Conservation (phyloP, 2,797 vertebrate genomes). For the Gobionotothen gibberifrons region DNA sequence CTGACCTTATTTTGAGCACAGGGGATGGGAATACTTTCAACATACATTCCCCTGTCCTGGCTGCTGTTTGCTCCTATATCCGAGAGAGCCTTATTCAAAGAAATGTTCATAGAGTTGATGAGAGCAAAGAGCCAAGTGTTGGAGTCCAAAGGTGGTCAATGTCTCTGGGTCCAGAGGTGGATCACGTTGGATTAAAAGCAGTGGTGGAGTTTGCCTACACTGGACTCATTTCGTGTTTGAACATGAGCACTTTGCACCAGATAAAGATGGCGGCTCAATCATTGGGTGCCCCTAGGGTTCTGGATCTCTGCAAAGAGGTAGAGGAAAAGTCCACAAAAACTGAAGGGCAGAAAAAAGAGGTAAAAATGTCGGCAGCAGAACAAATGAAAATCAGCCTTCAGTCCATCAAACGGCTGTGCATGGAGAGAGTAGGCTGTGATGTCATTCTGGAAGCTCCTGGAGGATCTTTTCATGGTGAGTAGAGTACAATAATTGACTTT, state of each 20-base stretch:
- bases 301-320: conserved; percentile 62
- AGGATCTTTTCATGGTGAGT: conserved; percentile 74
- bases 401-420: conserved; percentile 73
- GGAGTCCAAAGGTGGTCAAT: conserved; percentile 29
- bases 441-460: conserved; percentile 73
- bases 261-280: conserved; percentile 69
- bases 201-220: conserved; percentile 84
- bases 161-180: conserved; percentile 56
- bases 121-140: not conserved
- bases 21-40: conserved; percentile 47
- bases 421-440: conserved; percentile 77
- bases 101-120: fast-evolving
- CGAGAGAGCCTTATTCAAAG: conserved; percentile 35
- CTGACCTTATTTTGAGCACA: conserved; percentile 77
- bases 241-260: conserved; percentile 31
- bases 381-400: conserved; percentile 69
- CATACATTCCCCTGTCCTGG: conserved; percentile 77
- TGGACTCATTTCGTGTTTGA: conserved; percentile 66
- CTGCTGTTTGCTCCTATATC: conserved; percentile 76
- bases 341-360: conserved; percentile 10
- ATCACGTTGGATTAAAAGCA: conserved; percentile 68
- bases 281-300: conserved; percentile 67
- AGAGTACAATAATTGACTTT: not conserved
- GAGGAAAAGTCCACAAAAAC: conserved; percentile 27
- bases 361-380: conserved; percentile 42